Evolutionary conservation across 2,797 vertebrate species (phyloP).

Genomic region (Cossypha heuglini): DNA sequence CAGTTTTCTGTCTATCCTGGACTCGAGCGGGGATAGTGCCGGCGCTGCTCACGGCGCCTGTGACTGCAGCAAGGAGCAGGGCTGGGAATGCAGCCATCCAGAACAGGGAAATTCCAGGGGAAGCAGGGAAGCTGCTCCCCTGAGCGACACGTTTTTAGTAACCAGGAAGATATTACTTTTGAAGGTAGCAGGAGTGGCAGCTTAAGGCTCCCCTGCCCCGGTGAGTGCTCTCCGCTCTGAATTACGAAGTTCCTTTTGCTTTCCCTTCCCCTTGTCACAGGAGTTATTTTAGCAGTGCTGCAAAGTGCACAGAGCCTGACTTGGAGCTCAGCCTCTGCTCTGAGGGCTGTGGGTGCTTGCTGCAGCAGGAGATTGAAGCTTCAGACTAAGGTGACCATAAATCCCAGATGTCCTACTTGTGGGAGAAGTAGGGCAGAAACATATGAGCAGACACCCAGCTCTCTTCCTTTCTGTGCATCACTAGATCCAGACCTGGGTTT

Average conservation of each 20-base stretch:
- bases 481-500: not conserved
- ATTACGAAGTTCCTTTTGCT: not conserved
- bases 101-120: not conserved
- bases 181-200: not conserved
- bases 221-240: not conserved
- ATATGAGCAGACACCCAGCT: not conserved
- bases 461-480: not conserved
- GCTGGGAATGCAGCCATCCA: not conserved
- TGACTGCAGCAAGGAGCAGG: fast-evolving
- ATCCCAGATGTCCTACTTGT: conserved; percentile 8
- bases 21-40: not conserved
- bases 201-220: not conserved
- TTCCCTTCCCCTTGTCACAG: not conserved
- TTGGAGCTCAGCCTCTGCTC: not conserved
- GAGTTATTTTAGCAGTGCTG: not conserved
- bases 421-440: not conserved
- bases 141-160: not conserved
- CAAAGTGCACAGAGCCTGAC: not conserved
- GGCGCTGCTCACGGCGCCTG: not conserved
- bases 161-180: not conserved
- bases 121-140: not conserved
- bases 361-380: not conserved
- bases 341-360: not conserved
- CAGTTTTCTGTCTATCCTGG: conserved; percentile 49
- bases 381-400: not conserved